Conservation (phyloP, 2,113 vertebrate species). For the Hippocampus barbouri region DNA sequence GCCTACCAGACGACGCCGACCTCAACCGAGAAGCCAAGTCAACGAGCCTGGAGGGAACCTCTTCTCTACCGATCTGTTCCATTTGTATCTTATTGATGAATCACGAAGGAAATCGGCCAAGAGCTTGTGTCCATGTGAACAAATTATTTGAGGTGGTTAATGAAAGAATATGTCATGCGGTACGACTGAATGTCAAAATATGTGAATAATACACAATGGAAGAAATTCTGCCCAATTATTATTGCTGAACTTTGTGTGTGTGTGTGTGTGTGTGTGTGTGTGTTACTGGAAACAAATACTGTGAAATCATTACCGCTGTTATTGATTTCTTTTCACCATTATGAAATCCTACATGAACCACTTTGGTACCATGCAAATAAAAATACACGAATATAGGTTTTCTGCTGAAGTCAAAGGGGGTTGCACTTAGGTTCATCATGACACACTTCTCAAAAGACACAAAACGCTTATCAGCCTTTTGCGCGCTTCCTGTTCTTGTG, state of each 20-base stretch:
- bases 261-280: too few species aligned
- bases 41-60: neutral
- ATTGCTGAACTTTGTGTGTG: neutral
- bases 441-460: conserved; percentile 2
- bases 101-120: neutral
- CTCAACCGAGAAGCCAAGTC: neutral
- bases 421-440: conserved; percentile 20
- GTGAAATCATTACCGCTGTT: neutral
- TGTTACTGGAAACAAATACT: neutral
- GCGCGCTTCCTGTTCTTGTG: conserved; percentile 45
- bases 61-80: neutral
- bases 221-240: neutral
- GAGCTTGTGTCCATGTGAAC: too few species aligned
- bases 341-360: neutral
- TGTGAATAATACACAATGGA: neutral
- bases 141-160: neutral
- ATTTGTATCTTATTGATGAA: neutral
- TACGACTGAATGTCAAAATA: neutral
- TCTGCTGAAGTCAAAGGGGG: neutral
- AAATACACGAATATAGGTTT: neutral
- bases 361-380: too few species aligned
- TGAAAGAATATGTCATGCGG: neutral
- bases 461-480: conserved; percentile 19
- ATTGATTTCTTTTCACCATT: neutral
- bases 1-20: conserved; percentile 30